phyloP scores from a whole-genome alignment of 2,113 vertebrate genomes.

The Nyctibius bracteatus region DNA sequence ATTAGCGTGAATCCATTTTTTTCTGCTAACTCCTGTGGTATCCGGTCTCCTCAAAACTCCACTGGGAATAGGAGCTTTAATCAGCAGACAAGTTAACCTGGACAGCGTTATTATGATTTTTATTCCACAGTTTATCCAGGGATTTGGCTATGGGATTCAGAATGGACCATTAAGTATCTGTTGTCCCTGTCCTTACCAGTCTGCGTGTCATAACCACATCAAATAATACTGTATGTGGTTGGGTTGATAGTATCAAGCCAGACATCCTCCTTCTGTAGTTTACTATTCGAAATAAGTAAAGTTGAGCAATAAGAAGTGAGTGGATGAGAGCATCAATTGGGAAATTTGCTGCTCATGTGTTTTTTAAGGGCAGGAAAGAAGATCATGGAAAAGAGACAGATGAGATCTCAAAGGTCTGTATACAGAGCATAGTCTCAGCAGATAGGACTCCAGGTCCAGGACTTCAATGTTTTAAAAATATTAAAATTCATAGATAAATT shows the following conservation, averaged over 20 bases:
- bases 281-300: not conserved
- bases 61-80: not conserved
- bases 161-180: not conserved
- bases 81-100: not conserved
- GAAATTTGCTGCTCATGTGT: not conserved
- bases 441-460: not conserved
- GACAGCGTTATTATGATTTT: not conserved
- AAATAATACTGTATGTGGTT: not conserved
- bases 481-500: not conserved
- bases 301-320: not conserved
- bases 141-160: not conserved
- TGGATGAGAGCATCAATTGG: not conserved
- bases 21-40: not conserved
- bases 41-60: not conserved
- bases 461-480: not conserved
- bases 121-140: not conserved
- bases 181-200: not conserved
- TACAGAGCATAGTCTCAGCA: not conserved
- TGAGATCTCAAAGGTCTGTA: not conserved
- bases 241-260: not conserved
- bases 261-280: not conserved
- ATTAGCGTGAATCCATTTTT: rapidly evolving
- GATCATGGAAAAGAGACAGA: not conserved
- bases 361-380: not conserved
- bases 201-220: not conserved